Evolutionary conservation across 1,140 invertebrate genomes (phyloP).

Genomic region (Drosophila murphyi): DNA sequence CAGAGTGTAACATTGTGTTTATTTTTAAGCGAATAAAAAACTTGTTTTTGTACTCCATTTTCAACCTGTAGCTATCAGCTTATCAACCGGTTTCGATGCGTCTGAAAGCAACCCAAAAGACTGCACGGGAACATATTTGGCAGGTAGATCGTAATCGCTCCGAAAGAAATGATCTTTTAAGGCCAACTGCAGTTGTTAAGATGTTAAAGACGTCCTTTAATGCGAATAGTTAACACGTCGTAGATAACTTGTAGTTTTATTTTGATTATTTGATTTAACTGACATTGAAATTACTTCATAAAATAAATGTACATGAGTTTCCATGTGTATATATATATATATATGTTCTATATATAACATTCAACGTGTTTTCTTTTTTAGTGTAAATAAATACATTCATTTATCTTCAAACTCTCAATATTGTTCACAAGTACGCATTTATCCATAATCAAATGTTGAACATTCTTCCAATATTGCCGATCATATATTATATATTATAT

Average conservation of each 20-base stretch:
- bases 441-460: not conserved
- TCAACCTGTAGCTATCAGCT: not conserved
- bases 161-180: not conserved
- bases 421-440: constrained; percentile 16
- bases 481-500: not conserved
- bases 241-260: not conserved
- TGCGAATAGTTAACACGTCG: not conserved
- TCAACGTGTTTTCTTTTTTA: constrained; percentile 14
- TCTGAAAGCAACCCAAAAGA: not conserved
- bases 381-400: constrained; percentile 32
- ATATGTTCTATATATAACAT: constrained; percentile 25
- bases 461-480: too few relatives aligned
- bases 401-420: constrained; percentile 25
- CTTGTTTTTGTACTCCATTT: constrained; percentile 37
- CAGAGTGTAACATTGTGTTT: constrained; percentile 43
- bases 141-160: not conserved
- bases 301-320: constrained; percentile 9
- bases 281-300: constrained; percentile 1
- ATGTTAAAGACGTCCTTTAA: not conserved
- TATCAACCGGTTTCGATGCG: constrained; percentile 45
- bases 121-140: constrained; percentile 4
- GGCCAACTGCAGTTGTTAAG: not conserved
- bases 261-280: not conserved
- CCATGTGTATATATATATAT: constrained; percentile 4
- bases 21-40: constrained; percentile 49